These are phyloP conservation scores for Tichodroma muraria DNA, from an alignment of 2,113 vertebrate species.

Conservation along the genomic window DNA sequence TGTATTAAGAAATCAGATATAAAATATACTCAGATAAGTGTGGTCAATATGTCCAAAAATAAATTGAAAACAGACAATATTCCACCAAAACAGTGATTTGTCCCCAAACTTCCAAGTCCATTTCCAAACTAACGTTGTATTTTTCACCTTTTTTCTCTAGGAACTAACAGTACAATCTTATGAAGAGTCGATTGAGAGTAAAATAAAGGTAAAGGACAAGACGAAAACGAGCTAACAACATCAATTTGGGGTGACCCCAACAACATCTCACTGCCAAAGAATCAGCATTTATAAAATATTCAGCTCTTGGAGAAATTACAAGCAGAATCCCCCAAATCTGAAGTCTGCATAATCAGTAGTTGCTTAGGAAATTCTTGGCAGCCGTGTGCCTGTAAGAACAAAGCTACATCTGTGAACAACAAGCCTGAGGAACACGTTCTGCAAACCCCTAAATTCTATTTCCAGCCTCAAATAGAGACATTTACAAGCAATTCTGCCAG, in stretches of 20 bases:
- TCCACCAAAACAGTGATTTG: not conserved
- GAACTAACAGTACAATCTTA: not conserved
- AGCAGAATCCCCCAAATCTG: not conserved
- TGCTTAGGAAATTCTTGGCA: conserved; percentile 37
- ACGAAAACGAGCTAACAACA: not conserved
- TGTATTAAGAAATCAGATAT: not conserved
- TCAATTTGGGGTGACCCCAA: not conserved
- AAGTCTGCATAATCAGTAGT: not conserved
- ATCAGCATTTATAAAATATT: not conserved
- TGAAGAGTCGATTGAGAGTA: not conserved
- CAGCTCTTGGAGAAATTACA: not conserved
- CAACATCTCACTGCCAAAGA: not conserved
- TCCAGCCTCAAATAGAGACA: not conserved
- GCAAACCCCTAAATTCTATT: conserved; percentile 27
- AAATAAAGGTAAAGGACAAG: not conserved
- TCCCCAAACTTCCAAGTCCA: not conserved
- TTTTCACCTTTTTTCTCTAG: not conserved
- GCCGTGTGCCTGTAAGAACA: not conserved
- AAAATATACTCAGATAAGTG: not conserved
- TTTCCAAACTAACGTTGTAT: not conserved
- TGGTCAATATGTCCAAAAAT: not conserved
- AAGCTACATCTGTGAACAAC: conserved; percentile 13
- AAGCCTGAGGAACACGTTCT: not conserved
- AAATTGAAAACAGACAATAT: not conserved
- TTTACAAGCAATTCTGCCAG: conserved; percentile 26